Conservation (phyloP, 2,888 invertebrate genomes). For the Rotaria socialis region DNA sequence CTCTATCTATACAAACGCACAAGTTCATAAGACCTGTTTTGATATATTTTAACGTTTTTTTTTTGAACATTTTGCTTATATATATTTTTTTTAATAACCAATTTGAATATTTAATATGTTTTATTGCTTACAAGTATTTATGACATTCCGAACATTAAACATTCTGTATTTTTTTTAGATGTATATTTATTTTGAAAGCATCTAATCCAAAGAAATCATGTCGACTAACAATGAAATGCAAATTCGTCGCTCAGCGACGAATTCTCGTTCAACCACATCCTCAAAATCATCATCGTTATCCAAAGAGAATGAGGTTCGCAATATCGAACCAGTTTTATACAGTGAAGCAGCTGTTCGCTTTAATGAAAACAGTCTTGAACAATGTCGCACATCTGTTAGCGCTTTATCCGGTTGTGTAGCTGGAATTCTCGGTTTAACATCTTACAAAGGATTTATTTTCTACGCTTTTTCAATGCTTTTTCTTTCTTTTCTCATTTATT, state of each 20-base stretch:
- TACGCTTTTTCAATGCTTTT: constrained; percentile 46
- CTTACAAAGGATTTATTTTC: constrained; percentile 57
- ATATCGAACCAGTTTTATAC: neutral
- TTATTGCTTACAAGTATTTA: neutral
- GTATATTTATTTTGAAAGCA: neutral
- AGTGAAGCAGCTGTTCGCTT: constrained; percentile 44
- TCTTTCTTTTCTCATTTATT: constrained; percentile 45
- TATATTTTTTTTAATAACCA: neutral
- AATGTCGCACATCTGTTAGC: constrained; percentile 92
- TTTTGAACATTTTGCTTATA: neutral
- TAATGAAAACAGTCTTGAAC: constrained; percentile 67
- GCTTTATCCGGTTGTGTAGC: constrained; percentile 77
- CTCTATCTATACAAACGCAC: constrained; percentile 81
- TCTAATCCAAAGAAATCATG: neutral
- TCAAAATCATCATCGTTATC: neutral
- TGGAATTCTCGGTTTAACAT: constrained; percentile 88
- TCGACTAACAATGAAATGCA: constrained; percentile 26
- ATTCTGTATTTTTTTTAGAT: neutral
- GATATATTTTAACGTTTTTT: neutral
- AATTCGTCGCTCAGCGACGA: neutral
- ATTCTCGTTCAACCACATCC: neutral
- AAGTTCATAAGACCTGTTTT: neutral
- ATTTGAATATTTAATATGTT: neutral
- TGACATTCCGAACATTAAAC: neutral
- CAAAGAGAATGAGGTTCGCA: neutral